A percentile compares a stretch with the other conserved stretches of the same genome.
Conservation (phyloP, 1,140 invertebrate species). For the Brachionus koreanus region DNA sequence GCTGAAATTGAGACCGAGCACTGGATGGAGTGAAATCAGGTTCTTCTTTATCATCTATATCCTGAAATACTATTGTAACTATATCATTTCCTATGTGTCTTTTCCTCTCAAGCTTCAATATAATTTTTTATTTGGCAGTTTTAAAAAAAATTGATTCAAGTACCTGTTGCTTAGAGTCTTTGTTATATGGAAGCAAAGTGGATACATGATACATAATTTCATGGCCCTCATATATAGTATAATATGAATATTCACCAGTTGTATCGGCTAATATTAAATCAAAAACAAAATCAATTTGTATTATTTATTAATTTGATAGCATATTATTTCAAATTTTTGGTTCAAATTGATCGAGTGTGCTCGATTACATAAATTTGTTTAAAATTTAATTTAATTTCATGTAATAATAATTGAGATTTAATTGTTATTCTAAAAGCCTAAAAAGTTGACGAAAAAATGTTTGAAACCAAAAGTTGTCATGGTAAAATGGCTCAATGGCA, state of each 20-base stretch:
- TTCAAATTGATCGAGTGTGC: neutral
- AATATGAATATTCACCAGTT: constrained; percentile 85
- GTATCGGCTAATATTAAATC: constrained; percentile 30
- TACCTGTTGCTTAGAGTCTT: constrained; percentile 76
- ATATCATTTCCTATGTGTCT: constrained; percentile 94
- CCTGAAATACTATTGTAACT: constrained; percentile 93
- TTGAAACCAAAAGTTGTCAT: constrained; percentile 40
- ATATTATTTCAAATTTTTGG: neutral
- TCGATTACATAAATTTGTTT: neutral
- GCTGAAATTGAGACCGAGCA: constrained; percentile 41
- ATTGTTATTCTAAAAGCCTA: constrained; percentile 19
- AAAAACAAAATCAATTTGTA: neutral
- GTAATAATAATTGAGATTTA: constrained; percentile 17
- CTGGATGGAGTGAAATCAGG: constrained; percentile 42
- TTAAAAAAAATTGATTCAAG: constrained; percentile 62
- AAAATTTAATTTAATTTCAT: constrained; percentile 27
- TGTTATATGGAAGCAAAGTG: constrained; percentile 70
- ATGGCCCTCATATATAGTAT: constrained; percentile 78
- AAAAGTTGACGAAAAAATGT: neutral
- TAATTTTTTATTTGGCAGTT: neutral
- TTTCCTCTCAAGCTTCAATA: constrained; percentile 72
- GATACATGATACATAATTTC: constrained; percentile 96
- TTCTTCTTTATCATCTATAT: constrained; percentile 55
- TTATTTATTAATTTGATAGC: neutral
- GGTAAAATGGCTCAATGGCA: constrained; percentile 14